A percentile compares a stretch with the other conserved stretches of the same genome.
Evolutionary conservation across 2,888 invertebrate species (phyloP).

Genomic region (Omphaloscelis lunosa): DNA sequence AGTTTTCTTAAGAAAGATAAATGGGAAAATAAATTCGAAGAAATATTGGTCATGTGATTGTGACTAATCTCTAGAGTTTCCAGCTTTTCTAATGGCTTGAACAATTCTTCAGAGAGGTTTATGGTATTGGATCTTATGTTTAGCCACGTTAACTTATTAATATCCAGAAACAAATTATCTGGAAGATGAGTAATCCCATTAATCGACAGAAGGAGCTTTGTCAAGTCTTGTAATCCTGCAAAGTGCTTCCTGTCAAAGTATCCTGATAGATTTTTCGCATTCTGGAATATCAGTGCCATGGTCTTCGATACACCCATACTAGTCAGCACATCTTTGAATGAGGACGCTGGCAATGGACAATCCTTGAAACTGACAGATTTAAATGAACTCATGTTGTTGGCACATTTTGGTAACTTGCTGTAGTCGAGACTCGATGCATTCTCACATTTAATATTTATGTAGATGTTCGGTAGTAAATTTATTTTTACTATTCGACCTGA

Average conservation of each 20-base stretch:
- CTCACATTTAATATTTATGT: conserved; percentile 86
- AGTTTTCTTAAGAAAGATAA: conserved; percentile 91
- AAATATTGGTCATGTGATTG: conserved; percentile 92
- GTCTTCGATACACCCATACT: conserved; percentile 87
- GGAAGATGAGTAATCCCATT: conserved; percentile 92
- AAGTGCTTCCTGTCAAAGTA: conserved; percentile 91
- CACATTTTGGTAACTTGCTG: conserved; percentile 86
- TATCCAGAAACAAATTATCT: conserved; percentile 91
- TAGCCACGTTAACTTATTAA: conserved; percentile 91
- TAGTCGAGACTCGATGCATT: conserved; percentile 84
- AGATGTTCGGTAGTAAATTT: conserved; percentile 84
- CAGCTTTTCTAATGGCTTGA: conserved; percentile 90
- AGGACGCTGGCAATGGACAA: conserved; percentile 89
- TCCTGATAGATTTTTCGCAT: conserved; percentile 88
- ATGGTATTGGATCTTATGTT: conserved; percentile 92
- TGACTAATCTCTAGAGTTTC: conserved; percentile 92
- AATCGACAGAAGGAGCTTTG: conserved; percentile 90
- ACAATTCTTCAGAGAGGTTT: conserved; percentile 90
- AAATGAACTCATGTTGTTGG: conserved; percentile 82
- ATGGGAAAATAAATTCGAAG: conserved; percentile 91
- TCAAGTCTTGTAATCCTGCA: conserved; percentile 89
- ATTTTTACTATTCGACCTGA: conserved; percentile 85
- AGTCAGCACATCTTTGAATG: conserved; percentile 87
- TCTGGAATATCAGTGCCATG: conserved; percentile 90
- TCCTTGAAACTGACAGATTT: conserved; percentile 88